phyloP scores from a whole-genome alignment of 1,140 invertebrate genomes.

The Teleopsis dalmanni region DNA sequence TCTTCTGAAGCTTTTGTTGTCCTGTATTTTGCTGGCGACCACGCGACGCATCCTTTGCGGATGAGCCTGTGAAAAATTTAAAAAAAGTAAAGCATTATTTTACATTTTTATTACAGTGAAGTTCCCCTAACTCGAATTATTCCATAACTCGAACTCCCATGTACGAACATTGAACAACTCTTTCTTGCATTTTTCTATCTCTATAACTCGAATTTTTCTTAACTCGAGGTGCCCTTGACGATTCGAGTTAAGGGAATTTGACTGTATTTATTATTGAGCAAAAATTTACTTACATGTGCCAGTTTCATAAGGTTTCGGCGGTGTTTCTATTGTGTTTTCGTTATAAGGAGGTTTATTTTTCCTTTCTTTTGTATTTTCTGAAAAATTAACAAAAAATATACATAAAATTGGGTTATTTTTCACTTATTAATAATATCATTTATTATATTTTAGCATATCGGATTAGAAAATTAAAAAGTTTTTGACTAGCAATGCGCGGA shows the following conservation, averaged over 20 bases:
- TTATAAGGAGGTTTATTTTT: neutral
- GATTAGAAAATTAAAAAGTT: too few species aligned
- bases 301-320: neutral
- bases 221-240: too few species aligned
- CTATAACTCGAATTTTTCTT: too few species aligned
- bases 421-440: neutral
- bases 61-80: conserved; percentile 15
- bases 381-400: neutral
- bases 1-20: conserved; percentile 60
- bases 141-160: too few species aligned
- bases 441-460: neutral
- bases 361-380: conserved; percentile 8
- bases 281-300: neutral
- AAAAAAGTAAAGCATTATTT: too few species aligned
- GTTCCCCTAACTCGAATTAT: too few species aligned
- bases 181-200: too few species aligned
- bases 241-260: too few species aligned
- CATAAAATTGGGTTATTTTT: neutral
- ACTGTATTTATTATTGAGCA: neutral
- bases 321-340: neutral
- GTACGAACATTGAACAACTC: too few species aligned
- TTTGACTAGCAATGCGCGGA: too few species aligned
- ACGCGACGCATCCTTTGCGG: conserved; percentile 20
- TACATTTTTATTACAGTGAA: too few species aligned
- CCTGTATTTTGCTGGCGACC: conserved; percentile 30